Evolutionary conservation across 2,797 vertebrate species (phyloP), one percentile per base, ranked within the genome.

Genomic region (Cuculus canorus): DNA sequence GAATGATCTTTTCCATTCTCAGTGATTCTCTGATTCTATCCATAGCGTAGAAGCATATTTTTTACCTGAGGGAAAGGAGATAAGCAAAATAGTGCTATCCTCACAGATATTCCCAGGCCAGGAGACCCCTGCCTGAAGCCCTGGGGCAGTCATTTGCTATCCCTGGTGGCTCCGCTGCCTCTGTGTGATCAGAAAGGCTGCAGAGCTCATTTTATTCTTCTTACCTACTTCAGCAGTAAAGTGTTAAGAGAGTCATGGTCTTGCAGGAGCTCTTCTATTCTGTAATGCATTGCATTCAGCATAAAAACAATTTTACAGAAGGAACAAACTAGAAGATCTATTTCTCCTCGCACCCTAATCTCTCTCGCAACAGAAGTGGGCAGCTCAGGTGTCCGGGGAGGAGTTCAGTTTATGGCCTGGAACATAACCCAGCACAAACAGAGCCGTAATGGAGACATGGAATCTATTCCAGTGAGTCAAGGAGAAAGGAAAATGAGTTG

Each of bases 401-500:
- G 45, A 69, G 33, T 48, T 92, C 54, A 13, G 4, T 93, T 96
- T 88, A 86, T 88, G 92, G 82, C 69, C 72, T 77, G 86, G 76
- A 93, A 86, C 60, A 61, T 54, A 91, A 93, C 52, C 63, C 72
- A 63, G 66, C 79, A 90, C 28, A 69, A 83, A 52, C 54, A 75
- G 60, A 54, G 41, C 50, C 0, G 0, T 50, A 66, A 39, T 87
- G 82, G 77, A 59, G 90, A 69, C 4, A 1, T 16, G 37, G 60
- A 92, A 50, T n/a, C 76, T 37, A 28, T 84, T 86, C 39, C 10
- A 4, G 65, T 0, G 9, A 91, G 73, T 77, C 84, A 63, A 52
- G 61, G 72, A 75, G 56, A 86, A 81, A 93, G 75, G 86, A 88
- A 84, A 93, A 96, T 30, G n/a, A 84, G 37, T 39, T 75, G 76